Conservation (phyloP, 2,113 vertebrate genomes). For the Elanoides forficatus region DNA sequence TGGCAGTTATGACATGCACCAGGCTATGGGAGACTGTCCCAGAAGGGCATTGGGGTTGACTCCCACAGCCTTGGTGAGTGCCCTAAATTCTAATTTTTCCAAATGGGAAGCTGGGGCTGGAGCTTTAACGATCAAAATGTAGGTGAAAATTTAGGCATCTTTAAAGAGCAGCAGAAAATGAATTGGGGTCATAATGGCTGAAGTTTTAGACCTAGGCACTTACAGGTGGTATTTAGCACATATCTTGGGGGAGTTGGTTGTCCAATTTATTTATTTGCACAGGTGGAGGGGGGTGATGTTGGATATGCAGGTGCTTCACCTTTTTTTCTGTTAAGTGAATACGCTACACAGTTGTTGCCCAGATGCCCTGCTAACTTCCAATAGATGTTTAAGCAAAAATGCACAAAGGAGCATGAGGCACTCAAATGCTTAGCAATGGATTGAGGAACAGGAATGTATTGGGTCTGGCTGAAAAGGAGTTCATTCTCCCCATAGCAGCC, state of each 20-base stretch:
- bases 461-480: too few species aligned
- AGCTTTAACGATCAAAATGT: neutral
- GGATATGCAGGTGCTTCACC: neutral
- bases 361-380: neutral
- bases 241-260: neutral
- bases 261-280: neutral
- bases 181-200: neutral
- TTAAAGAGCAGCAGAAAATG: neutral
- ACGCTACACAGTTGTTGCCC: neutral
- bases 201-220: neutral
- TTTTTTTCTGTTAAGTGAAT: neutral
- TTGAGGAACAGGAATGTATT: neutral
- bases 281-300: neutral
- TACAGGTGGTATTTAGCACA: neutral
- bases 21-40: neutral
- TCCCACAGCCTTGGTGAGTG: neutral
- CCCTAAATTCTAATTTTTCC: neutral
- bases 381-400: neutral
- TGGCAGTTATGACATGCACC: neutral
- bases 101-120: neutral
- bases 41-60: neutral
- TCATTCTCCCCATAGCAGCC: too few species aligned
- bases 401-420: neutral
- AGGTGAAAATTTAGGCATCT: neutral
- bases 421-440: neutral